These are phyloP conservation scores for Lacanobia oleracea DNA, from an alignment of 2,888 invertebrate species.

Conservation along the genomic window DNA sequence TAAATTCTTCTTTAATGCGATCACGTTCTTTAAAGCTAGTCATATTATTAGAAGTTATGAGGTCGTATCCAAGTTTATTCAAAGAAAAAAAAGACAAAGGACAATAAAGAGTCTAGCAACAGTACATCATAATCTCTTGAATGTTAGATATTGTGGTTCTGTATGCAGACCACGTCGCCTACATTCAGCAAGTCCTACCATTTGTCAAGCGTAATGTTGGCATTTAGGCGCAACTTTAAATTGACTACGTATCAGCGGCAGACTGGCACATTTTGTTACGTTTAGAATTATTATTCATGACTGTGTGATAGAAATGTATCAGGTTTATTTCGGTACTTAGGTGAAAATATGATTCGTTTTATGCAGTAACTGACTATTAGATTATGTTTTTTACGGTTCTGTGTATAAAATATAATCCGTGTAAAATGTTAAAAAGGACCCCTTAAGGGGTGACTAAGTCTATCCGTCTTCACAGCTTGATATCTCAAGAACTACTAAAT, in stretches of 20 bases:
- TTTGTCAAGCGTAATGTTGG: slow-evolving; percentile 66
- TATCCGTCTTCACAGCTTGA: no score
- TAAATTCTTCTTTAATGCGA: neutral
- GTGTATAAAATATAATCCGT: no score
- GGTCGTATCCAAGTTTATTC: slow-evolving; percentile 20
- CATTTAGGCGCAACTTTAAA: slow-evolving; percentile 55
- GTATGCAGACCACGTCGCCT: slow-evolving; percentile 58
- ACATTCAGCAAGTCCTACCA: slow-evolving; percentile 59
- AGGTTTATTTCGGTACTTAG: neutral
- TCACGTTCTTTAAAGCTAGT: slow-evolving; percentile 3
- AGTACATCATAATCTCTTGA: slow-evolving; percentile 45
- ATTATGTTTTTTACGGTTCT: no score
- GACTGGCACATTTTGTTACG: slow-evolving; percentile 7
- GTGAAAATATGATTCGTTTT: slow-evolving; percentile 6
- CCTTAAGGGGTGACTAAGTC: no score
- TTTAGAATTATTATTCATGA: slow-evolving; percentile 23
- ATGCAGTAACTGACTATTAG: neutral
- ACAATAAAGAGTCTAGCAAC: slow-evolving; percentile 30
- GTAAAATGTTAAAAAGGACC: no score
- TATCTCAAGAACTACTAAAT: no score
- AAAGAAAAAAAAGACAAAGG: slow-evolving; percentile 27
- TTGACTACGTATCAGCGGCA: slow-evolving; percentile 40
- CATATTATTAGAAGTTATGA: slow-evolving; percentile 4
- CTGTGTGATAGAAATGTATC: slow-evolving; percentile 8
- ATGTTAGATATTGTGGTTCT: slow-evolving; percentile 31